Evolutionary conservation across 2,888 invertebrate genomes (phyloP).

Genomic region (Venusia cambrica): DNA sequence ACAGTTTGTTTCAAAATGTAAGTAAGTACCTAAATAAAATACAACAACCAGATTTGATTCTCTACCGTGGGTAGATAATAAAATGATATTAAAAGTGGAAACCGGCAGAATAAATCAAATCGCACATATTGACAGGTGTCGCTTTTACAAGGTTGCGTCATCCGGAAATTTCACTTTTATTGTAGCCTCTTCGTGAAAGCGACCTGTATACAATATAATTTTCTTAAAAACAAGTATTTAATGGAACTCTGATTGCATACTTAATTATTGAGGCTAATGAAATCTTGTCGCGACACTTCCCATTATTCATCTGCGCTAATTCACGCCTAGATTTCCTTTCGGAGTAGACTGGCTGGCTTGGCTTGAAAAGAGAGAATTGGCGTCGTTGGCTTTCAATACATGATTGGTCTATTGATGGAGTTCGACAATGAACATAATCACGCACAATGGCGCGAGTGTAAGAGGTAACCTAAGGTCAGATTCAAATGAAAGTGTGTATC

Average conservation of each 20-base stretch:
- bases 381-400: conserved; percentile 26
- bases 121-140: conserved; percentile 19
- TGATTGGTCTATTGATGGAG: conserved; percentile 31
- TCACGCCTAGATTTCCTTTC: conserved; percentile 30
- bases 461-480: conserved; percentile 25
- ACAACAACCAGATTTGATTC: too few relatives aligned
- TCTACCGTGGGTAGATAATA: too few relatives aligned
- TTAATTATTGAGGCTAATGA: conserved; percentile 44
- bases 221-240: conserved; percentile 26
- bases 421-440: conserved; percentile 29
- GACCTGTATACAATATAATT: conserved; percentile 31
- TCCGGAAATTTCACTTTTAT: conserved; percentile 39
- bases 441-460: conserved; percentile 27
- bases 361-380: conserved; percentile 24
- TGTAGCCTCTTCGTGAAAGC: conserved; percentile 39
- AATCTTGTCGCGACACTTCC: conserved; percentile 44
- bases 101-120: conserved; percentile 19
- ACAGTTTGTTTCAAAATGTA: too few relatives aligned
- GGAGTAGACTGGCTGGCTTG: conserved; percentile 24
- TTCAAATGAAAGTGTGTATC: conserved; percentile 36
- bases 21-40: too few relatives aligned
- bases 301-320: conserved; percentile 34
- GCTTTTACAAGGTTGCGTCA: conserved; percentile 35
- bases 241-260: conserved; percentile 36
- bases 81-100: too few relatives aligned